Percentiles rank a stretch among this genome's conserved stretches.
phyloP scores from a whole-genome alignment of 2,113 vertebrate genomes.

The Ctenomys sociabilis region DNA sequence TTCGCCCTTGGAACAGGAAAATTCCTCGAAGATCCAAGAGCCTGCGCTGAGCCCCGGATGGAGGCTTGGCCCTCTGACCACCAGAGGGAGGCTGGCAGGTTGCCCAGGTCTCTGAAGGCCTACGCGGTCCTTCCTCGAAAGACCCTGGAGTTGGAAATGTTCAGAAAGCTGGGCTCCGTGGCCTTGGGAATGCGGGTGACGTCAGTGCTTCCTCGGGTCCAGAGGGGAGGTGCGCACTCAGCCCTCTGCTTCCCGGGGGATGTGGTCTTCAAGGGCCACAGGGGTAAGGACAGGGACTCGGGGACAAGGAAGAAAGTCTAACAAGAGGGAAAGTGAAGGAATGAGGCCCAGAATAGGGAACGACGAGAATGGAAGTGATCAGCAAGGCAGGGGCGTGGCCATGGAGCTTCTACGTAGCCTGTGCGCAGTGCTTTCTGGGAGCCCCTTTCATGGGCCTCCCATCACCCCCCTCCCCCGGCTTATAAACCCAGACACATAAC shows the following conservation, averaged over 20 bases:
- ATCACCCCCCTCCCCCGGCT: neutral
- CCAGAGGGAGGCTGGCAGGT: accelerated
- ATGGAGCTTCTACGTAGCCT: neutral
- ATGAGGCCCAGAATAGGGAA: neutral
- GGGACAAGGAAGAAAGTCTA: neutral
- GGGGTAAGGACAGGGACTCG: neutral
- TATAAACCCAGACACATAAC: neutral
- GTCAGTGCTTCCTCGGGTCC: neutral
- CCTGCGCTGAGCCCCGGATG: neutral
- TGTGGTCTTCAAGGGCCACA: neutral
- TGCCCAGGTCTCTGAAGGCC: neutral
- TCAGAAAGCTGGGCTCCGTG: too few relatives aligned
- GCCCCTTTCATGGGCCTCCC: neutral
- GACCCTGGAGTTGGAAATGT: neutral
- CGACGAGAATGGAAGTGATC: neutral
- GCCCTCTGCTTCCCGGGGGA: neutral
- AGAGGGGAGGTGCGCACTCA: neutral
- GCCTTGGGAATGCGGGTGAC: neutral
- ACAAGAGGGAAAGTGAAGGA: neutral
- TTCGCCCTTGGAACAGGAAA: neutral
- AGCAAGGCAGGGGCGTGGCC: neutral
- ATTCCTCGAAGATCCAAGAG: neutral
- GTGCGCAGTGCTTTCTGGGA: neutral
- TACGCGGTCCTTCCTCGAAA: neutral
- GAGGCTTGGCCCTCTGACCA: neutral